phyloP scores from a whole-genome alignment of 2,888 invertebrate species.

The Troides aeacus region DNA sequence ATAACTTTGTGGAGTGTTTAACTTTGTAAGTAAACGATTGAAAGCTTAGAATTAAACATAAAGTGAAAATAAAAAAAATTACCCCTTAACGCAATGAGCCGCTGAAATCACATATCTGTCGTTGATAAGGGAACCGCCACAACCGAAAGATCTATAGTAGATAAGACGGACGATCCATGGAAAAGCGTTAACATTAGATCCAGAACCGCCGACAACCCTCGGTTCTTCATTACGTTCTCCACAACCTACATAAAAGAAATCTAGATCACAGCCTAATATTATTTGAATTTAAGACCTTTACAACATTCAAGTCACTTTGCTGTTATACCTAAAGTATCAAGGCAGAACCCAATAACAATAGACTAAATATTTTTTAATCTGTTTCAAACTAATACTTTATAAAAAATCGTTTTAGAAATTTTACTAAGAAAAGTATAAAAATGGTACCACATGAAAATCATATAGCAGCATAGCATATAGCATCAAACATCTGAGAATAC shows the following conservation, averaged over 20 bases:
- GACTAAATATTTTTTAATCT: too few relatives aligned
- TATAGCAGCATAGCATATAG: too few relatives aligned
- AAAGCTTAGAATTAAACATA: neutral
- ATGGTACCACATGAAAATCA: too few relatives aligned
- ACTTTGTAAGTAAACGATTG: too few relatives aligned
- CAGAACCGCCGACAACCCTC: constrained; percentile 90
- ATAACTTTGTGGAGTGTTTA: too few relatives aligned
- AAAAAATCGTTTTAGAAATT: too few relatives aligned
- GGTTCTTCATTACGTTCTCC: constrained; percentile 90
- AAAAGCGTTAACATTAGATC: constrained; percentile 87
- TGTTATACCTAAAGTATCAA: too few relatives aligned
- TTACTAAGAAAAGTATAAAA: too few relatives aligned
- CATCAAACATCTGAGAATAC: too few relatives aligned
- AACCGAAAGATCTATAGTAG: constrained; percentile 92
- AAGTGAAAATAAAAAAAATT: constrained; percentile 30
- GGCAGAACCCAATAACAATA: too few relatives aligned
- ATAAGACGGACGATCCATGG: constrained; percentile 93
- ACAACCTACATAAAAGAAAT: constrained; percentile 79
- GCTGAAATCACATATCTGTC: constrained; percentile 92
- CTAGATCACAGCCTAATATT: neutral
- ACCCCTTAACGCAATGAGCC: constrained; percentile 95
- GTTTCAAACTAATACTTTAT: too few relatives aligned
- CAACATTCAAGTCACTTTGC: too few relatives aligned
- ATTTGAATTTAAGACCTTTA: neutral
- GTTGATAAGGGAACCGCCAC: constrained; percentile 93